Evolutionary conservation across 2,797 vertebrate genomes (phyloP).

Genomic region (Picus viridis): DNA sequence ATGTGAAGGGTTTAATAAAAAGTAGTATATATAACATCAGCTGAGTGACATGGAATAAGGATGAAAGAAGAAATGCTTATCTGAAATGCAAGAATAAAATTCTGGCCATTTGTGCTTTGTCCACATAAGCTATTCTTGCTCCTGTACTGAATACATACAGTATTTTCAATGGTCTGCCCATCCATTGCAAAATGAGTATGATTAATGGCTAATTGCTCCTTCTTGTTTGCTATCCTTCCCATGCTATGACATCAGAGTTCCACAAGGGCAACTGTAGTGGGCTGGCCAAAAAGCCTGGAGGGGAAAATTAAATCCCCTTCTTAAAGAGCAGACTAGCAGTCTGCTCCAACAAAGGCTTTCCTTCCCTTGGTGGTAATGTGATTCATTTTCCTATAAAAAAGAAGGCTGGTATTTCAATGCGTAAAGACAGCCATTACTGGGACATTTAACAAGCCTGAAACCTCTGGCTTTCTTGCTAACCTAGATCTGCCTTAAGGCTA

Average conservation of each 20-base stretch:
- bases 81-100: background rate
- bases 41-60: background rate
- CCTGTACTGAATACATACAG: background rate
- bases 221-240: slow-evolving; percentile 52
- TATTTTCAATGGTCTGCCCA: slow-evolving; percentile 43
- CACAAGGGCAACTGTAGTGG: slow-evolving; percentile 62
- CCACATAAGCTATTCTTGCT: background rate
- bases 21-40: background rate
- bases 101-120: background rate
- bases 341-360: slow-evolving; percentile 76
- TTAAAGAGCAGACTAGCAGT: slow-evolving; percentile 76
- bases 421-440: slow-evolving; percentile 82
- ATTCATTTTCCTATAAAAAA: slow-evolving; percentile 80
- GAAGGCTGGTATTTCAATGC: slow-evolving; percentile 86
- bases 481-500: slow-evolving; percentile 87
- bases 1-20: background rate
- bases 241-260: slow-evolving; percentile 64
- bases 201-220: slow-evolving; percentile 67
- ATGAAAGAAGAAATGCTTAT: background rate
- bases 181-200: slow-evolving; percentile 49
- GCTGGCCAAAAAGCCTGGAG: slow-evolving; percentile 71
- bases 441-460: slow-evolving; percentile 88
- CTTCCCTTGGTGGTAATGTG: slow-evolving; percentile 74
- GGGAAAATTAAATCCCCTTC: slow-evolving; percentile 76
- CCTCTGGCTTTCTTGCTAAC: slow-evolving; percentile 82